A percentile compares a stretch with the other conserved stretches of the same genome.
Conservation (phyloP, 2,113 vertebrate species). For the Solea solea region DNA sequence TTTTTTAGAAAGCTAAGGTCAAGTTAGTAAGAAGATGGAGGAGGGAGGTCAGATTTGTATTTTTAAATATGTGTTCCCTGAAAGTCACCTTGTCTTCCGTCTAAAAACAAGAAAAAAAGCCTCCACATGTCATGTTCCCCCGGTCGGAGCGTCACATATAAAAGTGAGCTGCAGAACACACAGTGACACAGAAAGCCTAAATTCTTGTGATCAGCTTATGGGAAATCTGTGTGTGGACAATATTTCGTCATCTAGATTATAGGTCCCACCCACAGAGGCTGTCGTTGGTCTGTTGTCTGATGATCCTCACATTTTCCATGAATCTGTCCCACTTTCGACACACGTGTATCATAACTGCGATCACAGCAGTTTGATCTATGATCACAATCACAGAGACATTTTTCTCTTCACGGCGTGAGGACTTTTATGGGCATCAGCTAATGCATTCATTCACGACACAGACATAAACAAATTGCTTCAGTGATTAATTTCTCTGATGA, state of each 20-base stretch:
- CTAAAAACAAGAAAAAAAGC: slow-evolving; percentile 1
- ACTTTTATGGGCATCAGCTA: slow-evolving; percentile 7
- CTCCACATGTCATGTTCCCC: slow-evolving; percentile 34
- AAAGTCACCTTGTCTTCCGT: slow-evolving; percentile 11
- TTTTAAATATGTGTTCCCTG: background rate
- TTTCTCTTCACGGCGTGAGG: background rate
- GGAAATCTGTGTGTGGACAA: slow-evolving; percentile 63
- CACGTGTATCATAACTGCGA: background rate
- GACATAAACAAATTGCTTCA: background rate
- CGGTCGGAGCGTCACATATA: slow-evolving; percentile 10
- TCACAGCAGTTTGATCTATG: background rate
- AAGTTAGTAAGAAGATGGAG: background rate
- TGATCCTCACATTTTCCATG: slow-evolving; percentile 35
- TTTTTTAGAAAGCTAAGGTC: slow-evolving; percentile 13
- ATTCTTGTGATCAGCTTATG: slow-evolving; percentile 69
- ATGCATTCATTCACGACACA: slow-evolving; percentile 24
- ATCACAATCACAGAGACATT: slow-evolving; percentile 6
- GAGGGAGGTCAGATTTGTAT: background rate
- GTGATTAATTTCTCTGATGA: slow-evolving; percentile 4
- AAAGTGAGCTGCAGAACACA: background rate
- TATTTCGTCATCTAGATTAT: slow-evolving; percentile 73
- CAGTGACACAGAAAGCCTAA: slow-evolving; percentile 41
- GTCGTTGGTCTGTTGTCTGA: slow-evolving; percentile 14
- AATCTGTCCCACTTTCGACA: slow-evolving; percentile 5
- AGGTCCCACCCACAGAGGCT: slow-evolving; percentile 33